Evolutionary conservation across 2,113 vertebrate species (phyloP).

Genomic region (Progne subis): DNA sequence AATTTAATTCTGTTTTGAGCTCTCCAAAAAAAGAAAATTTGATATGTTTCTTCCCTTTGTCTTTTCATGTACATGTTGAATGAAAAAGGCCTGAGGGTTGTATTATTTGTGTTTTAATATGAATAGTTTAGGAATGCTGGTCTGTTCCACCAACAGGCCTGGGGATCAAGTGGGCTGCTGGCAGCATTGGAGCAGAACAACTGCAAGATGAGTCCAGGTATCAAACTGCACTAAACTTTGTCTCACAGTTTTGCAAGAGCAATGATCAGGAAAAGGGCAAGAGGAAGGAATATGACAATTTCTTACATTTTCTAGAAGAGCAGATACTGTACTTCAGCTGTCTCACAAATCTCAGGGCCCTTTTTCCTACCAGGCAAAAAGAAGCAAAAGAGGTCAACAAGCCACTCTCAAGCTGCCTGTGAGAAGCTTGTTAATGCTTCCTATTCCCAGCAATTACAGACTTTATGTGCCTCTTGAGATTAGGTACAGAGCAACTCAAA

Average conservation of each 20-base stretch:
- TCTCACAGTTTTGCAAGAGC: neutral
- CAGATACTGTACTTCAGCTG: neutral
- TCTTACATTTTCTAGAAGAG: neutral
- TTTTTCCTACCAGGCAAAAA: neutral
- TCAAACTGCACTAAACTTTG: neutral
- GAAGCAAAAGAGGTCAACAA: neutral
- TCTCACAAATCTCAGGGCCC: neutral
- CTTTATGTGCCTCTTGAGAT: neutral
- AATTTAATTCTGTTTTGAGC: neutral
- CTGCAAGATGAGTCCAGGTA: neutral
- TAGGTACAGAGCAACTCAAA: neutral
- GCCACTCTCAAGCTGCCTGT: neutral
- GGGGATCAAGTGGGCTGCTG: neutral
- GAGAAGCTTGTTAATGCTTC: neutral
- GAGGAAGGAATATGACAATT: neutral
- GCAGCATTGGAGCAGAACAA: neutral
- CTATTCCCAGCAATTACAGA: neutral
- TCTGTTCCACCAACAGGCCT: neutral
- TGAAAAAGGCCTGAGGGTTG: neutral
- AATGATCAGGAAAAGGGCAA: neutral
- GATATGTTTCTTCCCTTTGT: neutral
- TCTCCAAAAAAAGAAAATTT: neutral
- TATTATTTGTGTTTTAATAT: neutral
- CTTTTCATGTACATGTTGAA: neutral
- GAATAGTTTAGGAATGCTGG: neutral